These are phyloP conservation scores for Darevskia nairensis DNA, from an alignment of 2,797 vertebrate genomes.

Conservation along the genomic window DNA sequence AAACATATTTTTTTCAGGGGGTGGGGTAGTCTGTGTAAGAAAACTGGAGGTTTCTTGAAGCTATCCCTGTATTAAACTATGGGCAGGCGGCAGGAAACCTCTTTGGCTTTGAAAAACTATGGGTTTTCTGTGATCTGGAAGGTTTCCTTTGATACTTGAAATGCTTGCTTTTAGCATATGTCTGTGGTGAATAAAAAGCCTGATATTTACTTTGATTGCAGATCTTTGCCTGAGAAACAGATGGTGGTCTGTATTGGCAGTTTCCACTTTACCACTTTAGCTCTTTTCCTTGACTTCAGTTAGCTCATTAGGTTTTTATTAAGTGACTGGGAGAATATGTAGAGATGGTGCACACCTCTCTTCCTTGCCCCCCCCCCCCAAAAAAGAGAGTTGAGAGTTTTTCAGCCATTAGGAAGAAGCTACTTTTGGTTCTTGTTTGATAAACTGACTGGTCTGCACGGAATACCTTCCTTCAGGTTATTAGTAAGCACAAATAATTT, in stretches of 20 bases:
- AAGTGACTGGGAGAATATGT: constrained; percentile 28
- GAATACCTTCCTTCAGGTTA: background rate
- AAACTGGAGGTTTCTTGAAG: background rate
- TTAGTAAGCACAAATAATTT: constrained; percentile 1
- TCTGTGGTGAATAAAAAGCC: constrained; percentile 40
- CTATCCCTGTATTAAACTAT: background rate
- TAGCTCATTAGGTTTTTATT: constrained; percentile 22
- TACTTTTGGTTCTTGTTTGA: constrained; percentile 22
- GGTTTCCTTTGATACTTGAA: constrained; percentile 26
- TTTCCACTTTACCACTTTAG: constrained; percentile 10
- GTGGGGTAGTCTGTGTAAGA: background rate
- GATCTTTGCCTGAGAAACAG: constrained; percentile 36
- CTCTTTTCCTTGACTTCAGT: background rate
- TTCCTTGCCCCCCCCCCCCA: background rate
- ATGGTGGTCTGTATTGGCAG: constrained; percentile 12
- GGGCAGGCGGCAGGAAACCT: too few species aligned
- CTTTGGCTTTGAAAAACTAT: constrained; percentile 33
- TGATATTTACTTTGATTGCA: constrained; percentile 35
- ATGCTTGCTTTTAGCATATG: constrained; percentile 8
- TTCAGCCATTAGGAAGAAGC: background rate
- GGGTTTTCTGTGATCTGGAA: constrained; percentile 28
- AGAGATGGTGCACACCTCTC: background rate
- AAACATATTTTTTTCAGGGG: background rate
- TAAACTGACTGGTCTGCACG: background rate
- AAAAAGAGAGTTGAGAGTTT: background rate